phyloP scores from a whole-genome alignment of 2,113 vertebrate genomes.

The Albula glossodonta region DNA sequence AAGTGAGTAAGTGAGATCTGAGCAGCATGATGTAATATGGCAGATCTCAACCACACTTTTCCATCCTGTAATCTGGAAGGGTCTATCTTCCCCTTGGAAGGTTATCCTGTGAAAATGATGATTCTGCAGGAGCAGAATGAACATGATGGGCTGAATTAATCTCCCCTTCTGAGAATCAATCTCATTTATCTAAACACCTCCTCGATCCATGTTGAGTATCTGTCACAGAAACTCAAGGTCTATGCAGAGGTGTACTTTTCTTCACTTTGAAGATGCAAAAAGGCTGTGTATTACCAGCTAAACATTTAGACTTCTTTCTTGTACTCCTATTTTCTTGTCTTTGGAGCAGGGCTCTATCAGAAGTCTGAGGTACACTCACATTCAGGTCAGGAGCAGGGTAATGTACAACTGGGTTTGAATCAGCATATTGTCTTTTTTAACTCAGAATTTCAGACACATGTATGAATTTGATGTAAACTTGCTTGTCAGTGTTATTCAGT shows the following conservation, averaged over 20 bases:
- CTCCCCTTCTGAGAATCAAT: constrained; percentile 13
- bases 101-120: constrained; percentile 6
- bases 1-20: background rate
- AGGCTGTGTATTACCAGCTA: background rate
- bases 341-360: background rate
- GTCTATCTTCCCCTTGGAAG: background rate
- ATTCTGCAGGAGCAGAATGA: constrained; percentile 2
- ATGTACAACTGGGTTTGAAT: background rate
- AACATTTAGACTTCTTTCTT: background rate
- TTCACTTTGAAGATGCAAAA: background rate
- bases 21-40: background rate
- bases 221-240: constrained; percentile 5
- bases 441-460: background rate
- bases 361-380: background rate
- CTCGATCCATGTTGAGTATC: background rate
- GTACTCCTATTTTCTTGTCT: background rate
- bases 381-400: background rate
- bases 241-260: background rate
- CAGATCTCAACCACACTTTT: background rate
- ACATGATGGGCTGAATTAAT: constrained; percentile 9
- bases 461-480: background rate
- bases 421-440: background rate
- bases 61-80: background rate
- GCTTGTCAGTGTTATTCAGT: too few relatives aligned
- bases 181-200: constrained; percentile 17